phyloP scores from a whole-genome alignment of 2,888 invertebrate genomes.

The Leucoptera coffeella region DNA sequence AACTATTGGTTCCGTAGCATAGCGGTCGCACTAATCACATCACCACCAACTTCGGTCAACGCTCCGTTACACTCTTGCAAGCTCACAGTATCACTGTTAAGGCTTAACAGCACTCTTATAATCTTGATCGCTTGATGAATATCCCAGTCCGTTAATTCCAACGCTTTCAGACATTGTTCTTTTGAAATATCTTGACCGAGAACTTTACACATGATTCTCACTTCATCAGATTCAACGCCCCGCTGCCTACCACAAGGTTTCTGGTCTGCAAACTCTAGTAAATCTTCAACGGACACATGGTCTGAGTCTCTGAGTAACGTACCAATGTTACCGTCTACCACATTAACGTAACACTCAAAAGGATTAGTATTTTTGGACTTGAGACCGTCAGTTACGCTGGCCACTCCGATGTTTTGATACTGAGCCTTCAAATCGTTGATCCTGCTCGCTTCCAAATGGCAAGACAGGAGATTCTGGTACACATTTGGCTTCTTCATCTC shows the following conservation, averaged over 20 bases:
- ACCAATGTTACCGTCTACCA: conserved; percentile 8
- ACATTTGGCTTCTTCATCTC: conserved; percentile 11
- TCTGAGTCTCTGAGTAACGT: conserved; percentile 25
- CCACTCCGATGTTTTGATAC: conserved; percentile 3
- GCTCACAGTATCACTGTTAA: conserved; percentile 9
- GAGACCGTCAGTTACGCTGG: too few species aligned
- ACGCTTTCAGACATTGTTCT: conserved; percentile 73
- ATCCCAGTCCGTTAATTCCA: conserved; percentile 84
- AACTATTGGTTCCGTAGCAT: too few species aligned
- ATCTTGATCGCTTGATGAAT: conserved; percentile 84
- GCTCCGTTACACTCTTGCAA: conserved; percentile 40
- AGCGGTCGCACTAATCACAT: conserved; percentile 61
- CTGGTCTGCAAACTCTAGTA: conserved; percentile 80
- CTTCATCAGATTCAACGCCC: conserved; percentile 86
- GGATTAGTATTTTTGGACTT: conserved; percentile 21
- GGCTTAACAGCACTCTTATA: conserved; percentile 47
- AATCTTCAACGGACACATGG: conserved; percentile 86
- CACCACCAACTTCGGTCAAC: conserved; percentile 58
- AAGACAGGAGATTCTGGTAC: conserved; percentile 24
- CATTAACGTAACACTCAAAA: conserved; percentile 13
- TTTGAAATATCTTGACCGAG: too few species aligned
- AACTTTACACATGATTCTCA: conserved; percentile 85
- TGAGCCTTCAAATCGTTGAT: conserved; percentile 2
- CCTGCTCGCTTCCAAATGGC: conserved; percentile 7
- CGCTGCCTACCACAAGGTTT: conserved; percentile 77